These are phyloP conservation scores for Chrysolina haemoptera DNA, from an alignment of 2,888 invertebrate species.

Conservation along the genomic window DNA sequence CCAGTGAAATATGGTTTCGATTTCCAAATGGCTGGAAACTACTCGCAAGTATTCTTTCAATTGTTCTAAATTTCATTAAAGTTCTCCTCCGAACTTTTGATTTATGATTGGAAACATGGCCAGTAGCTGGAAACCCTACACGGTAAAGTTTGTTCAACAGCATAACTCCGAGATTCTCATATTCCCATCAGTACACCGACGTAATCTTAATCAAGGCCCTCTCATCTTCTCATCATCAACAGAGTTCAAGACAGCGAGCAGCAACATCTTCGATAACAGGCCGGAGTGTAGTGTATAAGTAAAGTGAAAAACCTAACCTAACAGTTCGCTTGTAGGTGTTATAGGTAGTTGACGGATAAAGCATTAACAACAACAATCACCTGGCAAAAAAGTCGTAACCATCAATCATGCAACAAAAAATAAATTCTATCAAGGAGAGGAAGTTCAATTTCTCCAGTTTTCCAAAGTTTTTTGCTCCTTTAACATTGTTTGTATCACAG, in stretches of 20 bases:
- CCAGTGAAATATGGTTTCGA: neutral
- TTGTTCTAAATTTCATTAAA: conserved; percentile 1
- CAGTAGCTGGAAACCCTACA: neutral
- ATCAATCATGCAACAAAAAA: too few species aligned
- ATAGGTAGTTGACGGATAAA: too few species aligned
- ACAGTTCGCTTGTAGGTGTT: too few species aligned
- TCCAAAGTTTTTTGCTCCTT: too few species aligned
- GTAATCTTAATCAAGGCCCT: conserved; percentile 55
- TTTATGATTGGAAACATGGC: conserved; percentile 9
- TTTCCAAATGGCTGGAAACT: neutral
- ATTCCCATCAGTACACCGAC: conserved; percentile 39
- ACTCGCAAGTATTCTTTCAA: neutral
- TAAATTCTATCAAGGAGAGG: too few species aligned
- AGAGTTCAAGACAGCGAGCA: conserved; percentile 4
- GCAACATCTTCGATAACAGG: neutral
- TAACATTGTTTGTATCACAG: too few species aligned
- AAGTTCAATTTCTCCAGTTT: too few species aligned
- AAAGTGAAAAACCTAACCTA: too few species aligned
- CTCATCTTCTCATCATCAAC: conserved; percentile 47
- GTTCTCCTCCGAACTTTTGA: neutral
- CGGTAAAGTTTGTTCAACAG: neutral
- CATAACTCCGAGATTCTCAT: conserved; percentile 32
- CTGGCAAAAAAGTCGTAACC: too few species aligned
- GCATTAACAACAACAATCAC: too few species aligned
- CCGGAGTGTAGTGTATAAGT: neutral